These are phyloP conservation scores for Trissoscelio sp. DNA, from an alignment of 2,888 invertebrate species.

Conservation along the genomic window DNA sequence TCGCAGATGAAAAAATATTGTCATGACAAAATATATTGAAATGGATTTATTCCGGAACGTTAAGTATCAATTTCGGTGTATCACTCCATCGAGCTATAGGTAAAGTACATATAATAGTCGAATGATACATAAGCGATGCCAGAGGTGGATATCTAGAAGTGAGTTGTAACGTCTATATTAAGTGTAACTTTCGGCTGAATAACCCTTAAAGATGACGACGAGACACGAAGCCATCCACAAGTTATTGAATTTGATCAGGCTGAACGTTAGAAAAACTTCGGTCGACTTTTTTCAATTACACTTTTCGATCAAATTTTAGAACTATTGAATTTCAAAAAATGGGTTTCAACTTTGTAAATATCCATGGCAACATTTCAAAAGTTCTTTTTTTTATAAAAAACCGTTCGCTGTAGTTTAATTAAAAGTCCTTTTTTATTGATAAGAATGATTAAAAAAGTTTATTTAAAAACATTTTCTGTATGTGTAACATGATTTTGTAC, in stretches of 20 bases:
- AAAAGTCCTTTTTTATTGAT: too few relatives aligned
- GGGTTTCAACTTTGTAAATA: background rate
- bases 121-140: slow-evolving; percentile 17
- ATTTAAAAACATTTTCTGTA: too few relatives aligned
- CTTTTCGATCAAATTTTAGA: background rate
- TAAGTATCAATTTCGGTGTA: slow-evolving; percentile 48
- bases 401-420: too few relatives aligned
- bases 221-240: slow-evolving; percentile 38
- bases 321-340: slow-evolving; percentile 10
- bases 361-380: background rate
- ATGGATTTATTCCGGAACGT: slow-evolving; percentile 15
- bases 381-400: too few relatives aligned
- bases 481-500: too few relatives aligned
- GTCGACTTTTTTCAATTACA: slow-evolving; percentile 27
- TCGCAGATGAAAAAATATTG: slow-evolving; percentile 11
- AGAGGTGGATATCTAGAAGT: slow-evolving; percentile 39
- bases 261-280: slow-evolving; percentile 11
- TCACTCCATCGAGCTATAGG: slow-evolving; percentile 30
- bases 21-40: slow-evolving; percentile 28
- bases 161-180: slow-evolving; percentile 57
- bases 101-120: slow-evolving; percentile 43
- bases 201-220: slow-evolving; percentile 46
- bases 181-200: slow-evolving; percentile 54
- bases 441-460: too few relatives aligned
- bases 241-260: slow-evolving; percentile 51